A percentile compares a stretch with the other conserved stretches of the same genome.
These are phyloP conservation scores for Chrosomus eos DNA, from an alignment of 2,797 vertebrate species.

Conservation along the genomic window DNA sequence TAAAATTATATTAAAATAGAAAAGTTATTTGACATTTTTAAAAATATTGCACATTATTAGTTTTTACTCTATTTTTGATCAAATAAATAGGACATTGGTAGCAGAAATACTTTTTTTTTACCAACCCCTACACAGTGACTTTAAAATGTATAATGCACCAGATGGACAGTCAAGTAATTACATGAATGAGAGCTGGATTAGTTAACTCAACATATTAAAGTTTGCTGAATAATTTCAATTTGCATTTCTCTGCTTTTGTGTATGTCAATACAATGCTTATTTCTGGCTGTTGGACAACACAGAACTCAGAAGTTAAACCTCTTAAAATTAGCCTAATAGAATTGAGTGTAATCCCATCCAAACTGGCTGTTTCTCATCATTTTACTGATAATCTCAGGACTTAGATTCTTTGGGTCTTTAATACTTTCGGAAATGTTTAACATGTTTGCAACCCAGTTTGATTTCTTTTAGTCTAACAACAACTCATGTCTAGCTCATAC, in stretches of 20 bases:
- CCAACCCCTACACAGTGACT: neutral
- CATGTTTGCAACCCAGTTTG: neutral
- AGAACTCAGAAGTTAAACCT: constrained; percentile 9
- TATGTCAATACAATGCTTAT: constrained; percentile 52
- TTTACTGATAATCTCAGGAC: neutral
- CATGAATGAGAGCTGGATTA: neutral
- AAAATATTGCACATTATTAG: neutral
- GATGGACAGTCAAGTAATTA: neutral
- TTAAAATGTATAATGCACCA: neutral
- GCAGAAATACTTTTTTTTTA: neutral
- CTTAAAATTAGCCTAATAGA: constrained; percentile 29
- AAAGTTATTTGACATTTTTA: no score
- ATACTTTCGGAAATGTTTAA: constrained; percentile 16
- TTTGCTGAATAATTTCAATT: neutral
- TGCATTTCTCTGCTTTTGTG: neutral
- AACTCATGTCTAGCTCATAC: neutral
- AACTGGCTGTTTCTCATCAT: constrained; percentile 15
- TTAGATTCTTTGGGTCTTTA: neutral
- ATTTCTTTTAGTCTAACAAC: neutral
- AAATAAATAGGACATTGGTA: neutral
- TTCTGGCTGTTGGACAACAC: constrained; percentile 30
- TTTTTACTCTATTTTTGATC: neutral
- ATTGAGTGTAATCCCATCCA: neutral
- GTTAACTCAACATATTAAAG: no score
- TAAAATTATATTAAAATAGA: no score